phyloP scores from a whole-genome alignment of 2,797 vertebrate species.

The Glyptemys insculpta region DNA sequence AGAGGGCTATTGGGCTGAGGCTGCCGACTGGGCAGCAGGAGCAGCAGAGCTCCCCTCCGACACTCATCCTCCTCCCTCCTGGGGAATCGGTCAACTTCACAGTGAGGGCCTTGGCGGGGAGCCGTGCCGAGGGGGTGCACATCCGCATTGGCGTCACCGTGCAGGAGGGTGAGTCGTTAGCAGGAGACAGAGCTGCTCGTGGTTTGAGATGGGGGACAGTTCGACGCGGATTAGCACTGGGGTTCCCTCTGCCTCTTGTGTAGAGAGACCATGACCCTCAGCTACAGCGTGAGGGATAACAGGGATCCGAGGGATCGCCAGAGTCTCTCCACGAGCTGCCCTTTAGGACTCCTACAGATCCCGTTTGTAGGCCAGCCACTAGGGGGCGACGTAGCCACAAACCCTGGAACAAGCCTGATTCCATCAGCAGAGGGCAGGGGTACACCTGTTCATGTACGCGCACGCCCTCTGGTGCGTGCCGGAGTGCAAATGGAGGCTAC shows the following conservation, averaged over 20 bases:
- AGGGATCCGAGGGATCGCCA: background rate
- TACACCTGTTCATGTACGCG: background rate
- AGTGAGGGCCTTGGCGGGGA: conserved; percentile 69
- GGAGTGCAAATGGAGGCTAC: background rate
- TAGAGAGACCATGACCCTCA: background rate
- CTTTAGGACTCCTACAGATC: background rate
- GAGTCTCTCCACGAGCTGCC: background rate
- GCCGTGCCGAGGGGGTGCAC: conserved; percentile 80
- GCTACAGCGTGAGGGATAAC: background rate
- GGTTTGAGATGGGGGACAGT: background rate
- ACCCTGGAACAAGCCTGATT: background rate
- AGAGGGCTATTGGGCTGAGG: conserved; percentile 80
- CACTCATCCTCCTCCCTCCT: conserved; percentile 47
- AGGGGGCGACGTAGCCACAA: background rate
- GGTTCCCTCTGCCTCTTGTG: background rate
- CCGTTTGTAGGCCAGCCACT: background rate
- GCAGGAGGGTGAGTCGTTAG: conserved; percentile 75
- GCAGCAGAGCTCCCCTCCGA: background rate
- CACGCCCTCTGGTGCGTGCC: no score
- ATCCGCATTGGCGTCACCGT: conserved; percentile 82
- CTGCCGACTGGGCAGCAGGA: conserved; percentile 33
- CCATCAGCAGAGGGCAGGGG: background rate
- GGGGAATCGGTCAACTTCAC: conserved; percentile 77
- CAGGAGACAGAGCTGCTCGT: background rate
- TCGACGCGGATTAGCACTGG: background rate